Evolutionary conservation across 2,113 vertebrate species (phyloP).

Genomic region (Herpailurus yagouaroundi): DNA sequence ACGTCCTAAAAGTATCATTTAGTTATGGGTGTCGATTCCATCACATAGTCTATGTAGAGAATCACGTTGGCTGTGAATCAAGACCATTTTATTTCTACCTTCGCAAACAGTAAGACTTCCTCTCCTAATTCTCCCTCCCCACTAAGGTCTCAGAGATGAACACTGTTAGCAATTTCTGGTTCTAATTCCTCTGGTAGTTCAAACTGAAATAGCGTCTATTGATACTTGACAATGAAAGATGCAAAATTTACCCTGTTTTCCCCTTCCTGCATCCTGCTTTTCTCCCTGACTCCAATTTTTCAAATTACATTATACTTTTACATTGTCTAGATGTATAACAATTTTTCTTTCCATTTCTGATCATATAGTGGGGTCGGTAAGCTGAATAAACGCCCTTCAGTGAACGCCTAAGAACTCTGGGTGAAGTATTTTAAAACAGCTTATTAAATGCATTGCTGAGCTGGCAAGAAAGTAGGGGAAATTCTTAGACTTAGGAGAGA

Average conservation of each 20-base stretch:
- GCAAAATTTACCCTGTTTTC: neutral
- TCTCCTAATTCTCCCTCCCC: neutral
- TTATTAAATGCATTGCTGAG: neutral
- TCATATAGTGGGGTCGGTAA: neutral
- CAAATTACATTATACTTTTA: neutral
- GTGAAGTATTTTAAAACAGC: constrained; percentile 8
- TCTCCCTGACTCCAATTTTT: neutral
- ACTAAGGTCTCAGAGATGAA: neutral
- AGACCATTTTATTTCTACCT: neutral
- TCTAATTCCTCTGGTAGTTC: neutral
- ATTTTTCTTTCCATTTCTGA: neutral
- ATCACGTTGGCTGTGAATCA: neutral
- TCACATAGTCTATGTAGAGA: neutral
- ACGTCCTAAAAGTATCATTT: neutral
- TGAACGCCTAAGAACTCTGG: constrained; percentile 3
- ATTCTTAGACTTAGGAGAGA: neutral
- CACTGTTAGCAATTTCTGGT: neutral
- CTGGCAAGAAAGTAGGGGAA: constrained; percentile 21
- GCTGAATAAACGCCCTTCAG: neutral
- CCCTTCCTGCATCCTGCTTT: neutral
- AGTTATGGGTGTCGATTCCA: neutral
- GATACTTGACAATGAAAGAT: neutral
- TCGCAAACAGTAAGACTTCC: neutral
- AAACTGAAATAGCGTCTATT: neutral
- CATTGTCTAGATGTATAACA: neutral